Conservation (phyloP, 1,140 invertebrate species). For the Aphidius gifuensis region DNA sequence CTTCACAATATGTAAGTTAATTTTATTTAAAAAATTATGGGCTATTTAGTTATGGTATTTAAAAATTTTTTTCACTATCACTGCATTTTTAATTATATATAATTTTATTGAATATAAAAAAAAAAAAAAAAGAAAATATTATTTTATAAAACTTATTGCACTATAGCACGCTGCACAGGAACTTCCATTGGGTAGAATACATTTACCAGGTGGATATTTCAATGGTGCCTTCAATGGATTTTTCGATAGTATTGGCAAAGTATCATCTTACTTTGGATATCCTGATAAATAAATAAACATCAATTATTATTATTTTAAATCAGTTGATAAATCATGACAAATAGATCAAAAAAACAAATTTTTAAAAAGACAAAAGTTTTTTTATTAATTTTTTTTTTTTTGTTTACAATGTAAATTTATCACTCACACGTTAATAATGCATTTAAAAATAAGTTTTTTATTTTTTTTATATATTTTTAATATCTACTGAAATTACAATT, state of each 20-base stretch:
- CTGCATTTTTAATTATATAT: neutral
- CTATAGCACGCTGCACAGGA: conserved; percentile 28
- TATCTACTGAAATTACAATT: no score
- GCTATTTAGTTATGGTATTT: conserved; percentile 54
- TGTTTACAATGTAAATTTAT: no score
- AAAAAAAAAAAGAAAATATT: neutral
- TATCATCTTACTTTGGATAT: conserved; percentile 35
- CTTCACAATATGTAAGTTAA: conserved; percentile 65
- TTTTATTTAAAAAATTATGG: conserved; percentile 57
- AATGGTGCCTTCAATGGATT: conserved; percentile 31
- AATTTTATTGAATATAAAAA: no score
- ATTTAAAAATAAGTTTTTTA: no score
- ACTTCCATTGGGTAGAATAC: conserved; percentile 19
- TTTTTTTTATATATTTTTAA: no score
- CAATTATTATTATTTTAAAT: neutral
- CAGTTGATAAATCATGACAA: no score
- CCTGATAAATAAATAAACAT: conserved; percentile 29
- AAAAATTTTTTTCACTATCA: neutral
- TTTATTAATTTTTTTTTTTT: no score
- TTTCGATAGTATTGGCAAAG: conserved; percentile 35
- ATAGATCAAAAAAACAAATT: no score
- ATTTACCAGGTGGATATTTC: conserved; percentile 27
- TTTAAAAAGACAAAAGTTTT: no score
- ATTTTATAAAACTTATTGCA: neutral
- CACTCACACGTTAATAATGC: no score